A percentile compares a stretch with the other conserved stretches of the same genome.
Conservation (phyloP, 2,113 vertebrate genomes). For the Canis aureus region DNA sequence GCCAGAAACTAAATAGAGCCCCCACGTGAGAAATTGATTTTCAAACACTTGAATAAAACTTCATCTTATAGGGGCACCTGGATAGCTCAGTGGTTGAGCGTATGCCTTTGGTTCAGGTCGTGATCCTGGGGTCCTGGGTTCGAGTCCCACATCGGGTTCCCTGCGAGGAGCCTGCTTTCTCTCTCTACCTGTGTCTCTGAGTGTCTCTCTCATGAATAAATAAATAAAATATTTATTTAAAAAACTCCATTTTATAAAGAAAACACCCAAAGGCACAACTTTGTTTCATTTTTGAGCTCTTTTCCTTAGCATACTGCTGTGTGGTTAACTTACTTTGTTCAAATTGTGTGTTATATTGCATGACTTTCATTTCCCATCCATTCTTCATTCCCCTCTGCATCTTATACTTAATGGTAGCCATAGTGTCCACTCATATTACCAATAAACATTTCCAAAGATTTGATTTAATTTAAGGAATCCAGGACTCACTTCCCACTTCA, state of each 20-base stretch:
- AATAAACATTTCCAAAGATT: background rate
- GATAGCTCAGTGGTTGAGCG: too few relatives aligned
- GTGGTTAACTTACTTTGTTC: background rate
- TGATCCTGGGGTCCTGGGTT: too few relatives aligned
- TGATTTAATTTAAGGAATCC: background rate
- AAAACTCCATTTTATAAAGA: background rate
- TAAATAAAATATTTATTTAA: too few relatives aligned
- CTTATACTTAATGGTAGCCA: background rate
- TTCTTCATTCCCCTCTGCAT: background rate
- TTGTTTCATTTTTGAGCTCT: background rate
- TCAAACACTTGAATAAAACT: background rate
- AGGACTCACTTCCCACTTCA: background rate
- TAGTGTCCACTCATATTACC: background rate
- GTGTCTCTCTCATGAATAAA: too few relatives aligned
- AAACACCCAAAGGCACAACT: background rate
- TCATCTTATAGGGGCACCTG: background rate
- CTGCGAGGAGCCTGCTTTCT: too few relatives aligned
- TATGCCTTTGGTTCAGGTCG: too few relatives aligned
- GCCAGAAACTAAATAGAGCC: slow-evolving; percentile 15
- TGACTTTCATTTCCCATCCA: background rate
- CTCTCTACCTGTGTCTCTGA: too few relatives aligned
- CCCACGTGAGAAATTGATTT: slow-evolving; percentile 10
- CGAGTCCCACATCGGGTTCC: too few relatives aligned
- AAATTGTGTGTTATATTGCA: background rate
- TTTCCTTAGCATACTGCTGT: background rate